Percentiles rank a stretch among this genome's conserved stretches.
phyloP scores from a whole-genome alignment of 1,140 invertebrate genomes.

The Hylyphantes graminicola region DNA sequence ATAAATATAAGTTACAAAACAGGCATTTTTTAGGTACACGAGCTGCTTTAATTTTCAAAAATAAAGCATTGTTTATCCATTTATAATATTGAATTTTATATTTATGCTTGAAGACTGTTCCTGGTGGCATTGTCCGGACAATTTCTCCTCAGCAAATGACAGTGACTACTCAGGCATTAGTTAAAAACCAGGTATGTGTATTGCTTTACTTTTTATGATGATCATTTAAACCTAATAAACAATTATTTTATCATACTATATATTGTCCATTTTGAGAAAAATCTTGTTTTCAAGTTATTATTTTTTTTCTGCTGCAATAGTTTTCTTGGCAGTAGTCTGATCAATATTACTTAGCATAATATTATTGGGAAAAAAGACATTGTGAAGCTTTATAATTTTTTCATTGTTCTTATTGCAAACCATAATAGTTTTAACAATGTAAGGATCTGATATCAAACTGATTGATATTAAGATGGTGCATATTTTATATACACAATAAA shows the following conservation, averaged over 20 bases:
- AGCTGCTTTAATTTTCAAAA: too few relatives aligned
- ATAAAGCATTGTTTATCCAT: background rate
- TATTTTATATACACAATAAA: background rate
- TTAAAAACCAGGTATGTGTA: slow-evolving; percentile 26
- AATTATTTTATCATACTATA: too few relatives aligned
- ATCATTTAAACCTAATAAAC: too few relatives aligned
- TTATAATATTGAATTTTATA: slow-evolving; percentile 1
- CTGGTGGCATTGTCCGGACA: slow-evolving; percentile 33
- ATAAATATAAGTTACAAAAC: too few relatives aligned
- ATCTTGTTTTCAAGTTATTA: too few relatives aligned
- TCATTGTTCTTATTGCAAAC: background rate
- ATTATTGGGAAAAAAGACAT: too few relatives aligned
- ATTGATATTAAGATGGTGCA: too few relatives aligned
- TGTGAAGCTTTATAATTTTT: slow-evolving; percentile 3
- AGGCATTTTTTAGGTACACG: too few relatives aligned
- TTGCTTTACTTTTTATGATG: background rate
- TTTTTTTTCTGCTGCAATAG: too few relatives aligned
- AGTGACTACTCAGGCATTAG: slow-evolving; percentile 10
- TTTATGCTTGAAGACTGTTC: slow-evolving; percentile 24
- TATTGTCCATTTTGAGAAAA: too few relatives aligned
- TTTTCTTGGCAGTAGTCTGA: too few relatives aligned
- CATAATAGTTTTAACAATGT: background rate
- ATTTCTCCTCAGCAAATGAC: slow-evolving; percentile 41
- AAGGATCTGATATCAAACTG: background rate
- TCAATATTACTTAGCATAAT: too few relatives aligned